Percentiles rank a stretch among this genome's conserved stretches.
Conservation (phyloP, 2,113 vertebrate genomes). For the Formicarius rufipectus region DNA sequence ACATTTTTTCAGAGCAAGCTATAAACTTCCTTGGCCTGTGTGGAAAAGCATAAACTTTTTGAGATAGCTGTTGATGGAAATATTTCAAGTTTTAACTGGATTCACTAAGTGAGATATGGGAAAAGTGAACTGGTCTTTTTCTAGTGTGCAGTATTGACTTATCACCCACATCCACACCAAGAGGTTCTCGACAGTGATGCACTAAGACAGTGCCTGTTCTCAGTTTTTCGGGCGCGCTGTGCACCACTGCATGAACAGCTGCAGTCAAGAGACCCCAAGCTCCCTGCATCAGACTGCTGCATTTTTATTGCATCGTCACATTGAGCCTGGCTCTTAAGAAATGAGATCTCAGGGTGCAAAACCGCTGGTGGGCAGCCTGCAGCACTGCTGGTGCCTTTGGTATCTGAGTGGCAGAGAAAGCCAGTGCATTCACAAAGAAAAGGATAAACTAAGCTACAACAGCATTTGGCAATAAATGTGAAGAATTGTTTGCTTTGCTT, state of each 20-base stretch:
- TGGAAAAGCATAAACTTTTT: background rate
- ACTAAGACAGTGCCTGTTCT: background rate
- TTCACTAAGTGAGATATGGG: background rate
- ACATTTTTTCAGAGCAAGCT: background rate
- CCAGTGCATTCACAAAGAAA: conserved; percentile 8
- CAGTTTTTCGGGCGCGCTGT: background rate
- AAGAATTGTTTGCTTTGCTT: background rate
- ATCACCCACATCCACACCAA: background rate
- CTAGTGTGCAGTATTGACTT: background rate
- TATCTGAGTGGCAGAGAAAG: background rate
- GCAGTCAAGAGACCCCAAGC: rapidly evolving
- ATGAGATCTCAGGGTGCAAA: background rate
- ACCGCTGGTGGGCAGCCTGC: background rate
- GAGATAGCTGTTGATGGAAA: background rate
- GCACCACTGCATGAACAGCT: background rate
- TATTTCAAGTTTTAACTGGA: background rate
- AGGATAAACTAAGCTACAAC: background rate
- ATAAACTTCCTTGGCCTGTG: background rate
- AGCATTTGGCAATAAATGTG: background rate
- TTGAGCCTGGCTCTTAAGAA: background rate
- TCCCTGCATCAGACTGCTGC: background rate
- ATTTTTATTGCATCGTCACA: background rate
- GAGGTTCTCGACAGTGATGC: background rate
- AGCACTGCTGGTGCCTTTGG: background rate
- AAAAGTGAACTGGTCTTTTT: background rate